Conservation (phyloP, 2,113 vertebrate genomes). For the Cyprinodon tularosa region DNA sequence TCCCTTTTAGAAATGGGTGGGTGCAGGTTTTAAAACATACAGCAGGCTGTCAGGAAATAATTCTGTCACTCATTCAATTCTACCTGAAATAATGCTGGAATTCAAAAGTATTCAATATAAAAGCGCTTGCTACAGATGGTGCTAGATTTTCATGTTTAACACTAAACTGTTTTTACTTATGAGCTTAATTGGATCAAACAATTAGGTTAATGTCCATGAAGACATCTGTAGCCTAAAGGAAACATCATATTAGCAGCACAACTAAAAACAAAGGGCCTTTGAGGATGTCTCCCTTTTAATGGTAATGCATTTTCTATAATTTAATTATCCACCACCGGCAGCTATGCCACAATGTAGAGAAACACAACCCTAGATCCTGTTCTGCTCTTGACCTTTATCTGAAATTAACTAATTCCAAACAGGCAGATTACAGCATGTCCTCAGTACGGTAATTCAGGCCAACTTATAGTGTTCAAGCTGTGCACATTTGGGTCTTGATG, state of each 20-base stretch:
- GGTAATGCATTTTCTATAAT: conserved; percentile 57
- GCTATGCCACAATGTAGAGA: conserved; percentile 25
- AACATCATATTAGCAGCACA: conserved; percentile 36
- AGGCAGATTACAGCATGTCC: neutral
- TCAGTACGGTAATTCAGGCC: neutral
- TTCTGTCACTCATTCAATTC: conserved; percentile 34
- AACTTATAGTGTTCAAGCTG: neutral
- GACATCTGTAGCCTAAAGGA: conserved; percentile 43
- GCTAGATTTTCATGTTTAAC: conserved; percentile 19
- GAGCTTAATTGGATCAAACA: conserved; percentile 38
- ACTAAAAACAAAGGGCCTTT: conserved; percentile 26
- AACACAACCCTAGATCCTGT: conserved; percentile 25
- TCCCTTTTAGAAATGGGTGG: conserved; percentile 62
- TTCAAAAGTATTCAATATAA: conserved; percentile 13
- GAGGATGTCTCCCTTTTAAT: conserved; percentile 47
- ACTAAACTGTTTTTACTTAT: conserved; percentile 37
- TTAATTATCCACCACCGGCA: conserved; percentile 51
- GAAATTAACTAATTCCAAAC: conserved; percentile 24
- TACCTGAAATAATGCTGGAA: conserved; percentile 1
- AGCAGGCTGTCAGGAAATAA: conserved; percentile 56
- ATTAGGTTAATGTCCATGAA: conserved; percentile 51
- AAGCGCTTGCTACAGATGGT: conserved; percentile 11
- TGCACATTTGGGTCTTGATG: conserved; percentile 3
- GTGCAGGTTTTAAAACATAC: conserved; percentile 60
- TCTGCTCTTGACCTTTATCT: conserved; percentile 52